Evolutionary conservation across 1,140 invertebrate species (phyloP).

Genomic region (Ceratina australensis): DNA sequence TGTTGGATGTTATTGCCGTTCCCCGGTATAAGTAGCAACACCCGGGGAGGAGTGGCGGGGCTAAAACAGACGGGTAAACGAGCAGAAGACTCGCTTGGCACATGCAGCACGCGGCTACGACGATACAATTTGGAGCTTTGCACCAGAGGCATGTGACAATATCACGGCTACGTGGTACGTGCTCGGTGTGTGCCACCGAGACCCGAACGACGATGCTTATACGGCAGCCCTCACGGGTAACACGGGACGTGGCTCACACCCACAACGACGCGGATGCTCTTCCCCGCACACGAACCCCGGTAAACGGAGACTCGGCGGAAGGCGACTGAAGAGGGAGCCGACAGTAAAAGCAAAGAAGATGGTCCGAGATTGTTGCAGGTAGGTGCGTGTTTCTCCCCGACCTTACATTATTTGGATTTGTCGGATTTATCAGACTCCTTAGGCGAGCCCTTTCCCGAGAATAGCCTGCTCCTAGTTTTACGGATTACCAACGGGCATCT

Average conservation of each 20-base stretch:
- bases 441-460: slow-evolving; percentile 44
- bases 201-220: slow-evolving; percentile 37
- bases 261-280: background rate
- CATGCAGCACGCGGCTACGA: slow-evolving; percentile 65
- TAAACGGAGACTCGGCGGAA: background rate
- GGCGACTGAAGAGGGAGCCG: background rate
- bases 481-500: background rate
- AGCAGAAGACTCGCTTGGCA: slow-evolving; percentile 37
- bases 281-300: background rate
- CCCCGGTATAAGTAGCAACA: slow-evolving; percentile 29
- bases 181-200: slow-evolving; percentile 47
- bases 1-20: slow-evolving; percentile 64
- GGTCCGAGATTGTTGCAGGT: slow-evolving; percentile 7
- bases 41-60: background rate
- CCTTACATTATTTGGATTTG: slow-evolving; percentile 67
- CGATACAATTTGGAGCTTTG: slow-evolving; percentile 74
- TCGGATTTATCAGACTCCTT: slow-evolving; percentile 72
- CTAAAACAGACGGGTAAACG: background rate
- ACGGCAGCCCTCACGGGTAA: slow-evolving; percentile 22
- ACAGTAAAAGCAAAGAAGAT: background rate
- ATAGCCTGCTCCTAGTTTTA: slow-evolving; percentile 9
- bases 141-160: slow-evolving; percentile 74
- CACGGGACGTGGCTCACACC: slow-evolving; percentile 16
- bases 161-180: slow-evolving; percentile 69
- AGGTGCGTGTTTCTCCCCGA: slow-evolving; percentile 51